Conservation (phyloP, 1,140 invertebrate species). For the Eupristina koningsbergeri region DNA sequence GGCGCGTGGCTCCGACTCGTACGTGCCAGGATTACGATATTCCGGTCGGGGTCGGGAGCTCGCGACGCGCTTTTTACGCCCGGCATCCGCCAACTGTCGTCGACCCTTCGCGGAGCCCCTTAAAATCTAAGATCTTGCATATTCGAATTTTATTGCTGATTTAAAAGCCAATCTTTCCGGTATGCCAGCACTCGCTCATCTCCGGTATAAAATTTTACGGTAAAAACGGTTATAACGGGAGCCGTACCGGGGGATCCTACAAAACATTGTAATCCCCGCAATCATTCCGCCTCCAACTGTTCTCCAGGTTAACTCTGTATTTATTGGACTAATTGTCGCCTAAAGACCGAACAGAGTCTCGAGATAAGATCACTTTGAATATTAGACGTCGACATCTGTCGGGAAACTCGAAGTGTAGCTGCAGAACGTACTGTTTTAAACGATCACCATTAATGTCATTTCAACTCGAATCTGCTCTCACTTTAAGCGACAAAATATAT, state of each 20-base stretch:
- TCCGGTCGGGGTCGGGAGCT: conserved; percentile 38
- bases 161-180: conserved; percentile 71
- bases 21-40: conserved; percentile 71
- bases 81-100: conserved; percentile 67
- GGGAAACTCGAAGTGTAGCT: no score
- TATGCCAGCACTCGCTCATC: conserved; percentile 12
- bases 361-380: no score
- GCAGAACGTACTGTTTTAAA: no score
- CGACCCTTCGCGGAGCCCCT: conserved; percentile 49
- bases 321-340: neutral
- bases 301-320: neutral
- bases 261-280: neutral
- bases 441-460: no score
- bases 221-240: neutral
- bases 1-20: conserved; percentile 57
- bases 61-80: conserved; percentile 65
- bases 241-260: neutral
- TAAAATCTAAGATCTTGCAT: conserved; percentile 68
- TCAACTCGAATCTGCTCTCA: no score
- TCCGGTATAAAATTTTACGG: conserved; percentile 21
- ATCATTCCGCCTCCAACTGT: neutral
- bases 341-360: no score
- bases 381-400: no score
- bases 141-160: conserved; percentile 71
- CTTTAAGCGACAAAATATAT: no score